Percentiles rank a stretch among this genome's conserved stretches.
phyloP scores from a whole-genome alignment of 1,140 invertebrate species.

The Manduca sexta region DNA sequence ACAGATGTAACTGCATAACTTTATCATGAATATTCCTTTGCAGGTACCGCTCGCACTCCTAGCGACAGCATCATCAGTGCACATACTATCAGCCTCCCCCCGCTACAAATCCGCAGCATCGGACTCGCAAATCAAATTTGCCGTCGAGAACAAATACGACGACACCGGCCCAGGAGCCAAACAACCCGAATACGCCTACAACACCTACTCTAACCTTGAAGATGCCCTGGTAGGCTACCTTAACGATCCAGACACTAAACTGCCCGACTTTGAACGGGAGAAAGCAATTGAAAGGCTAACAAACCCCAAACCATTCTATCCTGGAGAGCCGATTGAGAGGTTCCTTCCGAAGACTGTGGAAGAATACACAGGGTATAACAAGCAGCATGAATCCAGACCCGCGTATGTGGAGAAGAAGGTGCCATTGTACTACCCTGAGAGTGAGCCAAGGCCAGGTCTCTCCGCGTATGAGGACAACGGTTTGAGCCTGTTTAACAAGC shows the following conservation, averaged over 20 bases:
- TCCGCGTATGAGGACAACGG: background rate
- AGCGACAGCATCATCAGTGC: background rate
- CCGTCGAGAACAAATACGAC: constrained; percentile 67
- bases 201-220: constrained; percentile 48
- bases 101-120: constrained; percentile 31
- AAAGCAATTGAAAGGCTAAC: constrained; percentile 23
- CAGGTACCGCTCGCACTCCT: constrained; percentile 1
- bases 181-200: constrained; percentile 43
- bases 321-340: constrained; percentile 10
- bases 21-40: background rate
- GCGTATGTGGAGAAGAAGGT: constrained; percentile 1
- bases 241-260: constrained; percentile 53
- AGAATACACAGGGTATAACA: constrained; percentile 28
- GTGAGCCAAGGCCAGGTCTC: background rate
- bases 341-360: constrained; percentile 26
- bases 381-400: background rate
- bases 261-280: constrained; percentile 40
- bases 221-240: constrained; percentile 51
- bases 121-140: constrained; percentile 53
- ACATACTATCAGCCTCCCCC: background rate
- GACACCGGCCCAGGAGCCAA: constrained; percentile 64
- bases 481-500: background rate
- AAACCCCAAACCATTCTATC: constrained; percentile 6
- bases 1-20: too few relatives aligned
- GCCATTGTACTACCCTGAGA: background rate